Percentiles rank a stretch among this genome's conserved stretches.
phyloP scores from a whole-genome alignment of 1,140 invertebrate species.

The Zaprionus lachaisei region DNA sequence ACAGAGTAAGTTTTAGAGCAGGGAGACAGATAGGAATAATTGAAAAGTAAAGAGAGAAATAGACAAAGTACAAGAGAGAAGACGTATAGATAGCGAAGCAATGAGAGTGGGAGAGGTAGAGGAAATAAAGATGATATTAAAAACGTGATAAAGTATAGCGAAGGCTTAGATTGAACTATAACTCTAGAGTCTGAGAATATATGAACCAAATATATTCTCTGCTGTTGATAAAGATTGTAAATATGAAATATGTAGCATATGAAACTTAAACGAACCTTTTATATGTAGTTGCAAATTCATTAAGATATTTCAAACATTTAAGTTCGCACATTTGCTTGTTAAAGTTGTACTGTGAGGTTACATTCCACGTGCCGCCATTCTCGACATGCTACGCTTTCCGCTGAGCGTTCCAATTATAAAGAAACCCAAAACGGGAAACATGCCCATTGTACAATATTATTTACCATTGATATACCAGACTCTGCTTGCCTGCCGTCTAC shows the following conservation, averaged over 20 bases:
- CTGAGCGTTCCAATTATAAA: constrained; percentile 10
- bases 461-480: background rate
- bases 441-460: constrained; percentile 46
- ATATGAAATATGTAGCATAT: background rate
- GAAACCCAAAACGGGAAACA: constrained; percentile 18
- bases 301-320: background rate
- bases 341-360: background rate
- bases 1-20: constrained; percentile 69
- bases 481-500: background rate
- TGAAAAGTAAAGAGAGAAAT: background rate
- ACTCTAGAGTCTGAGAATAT: background rate
- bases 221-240: background rate
- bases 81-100: background rate
- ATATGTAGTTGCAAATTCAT: background rate
- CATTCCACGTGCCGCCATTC: background rate
- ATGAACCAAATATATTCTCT: background rate
- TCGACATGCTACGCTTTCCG: constrained; percentile 8
- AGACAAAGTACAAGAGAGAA: background rate
- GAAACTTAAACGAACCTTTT: background rate
- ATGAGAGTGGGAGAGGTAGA: background rate
- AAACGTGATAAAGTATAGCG: constrained; percentile 19
- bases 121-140: background rate
- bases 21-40: background rate
- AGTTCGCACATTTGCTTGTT: background rate
- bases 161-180: background rate